These are phyloP conservation scores for Silurus meridionalis DNA, from an alignment of 2,113 vertebrate genomes.

Conservation along the genomic window DNA sequence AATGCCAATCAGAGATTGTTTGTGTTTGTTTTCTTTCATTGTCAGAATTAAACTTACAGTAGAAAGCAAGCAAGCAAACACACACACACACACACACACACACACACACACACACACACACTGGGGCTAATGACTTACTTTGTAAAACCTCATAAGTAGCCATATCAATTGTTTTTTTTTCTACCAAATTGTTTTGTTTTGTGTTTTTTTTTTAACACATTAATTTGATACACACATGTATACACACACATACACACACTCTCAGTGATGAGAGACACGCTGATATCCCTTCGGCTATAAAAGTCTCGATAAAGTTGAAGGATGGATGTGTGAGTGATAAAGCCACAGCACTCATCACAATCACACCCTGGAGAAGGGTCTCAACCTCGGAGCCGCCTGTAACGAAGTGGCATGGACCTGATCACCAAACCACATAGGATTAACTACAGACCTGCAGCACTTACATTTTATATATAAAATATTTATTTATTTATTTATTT, in stretches of 20 bases:
- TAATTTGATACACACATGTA: not conserved
- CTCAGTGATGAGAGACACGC: slow-evolving; percentile 38
- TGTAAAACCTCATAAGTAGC: not conserved
- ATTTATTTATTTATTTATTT: not conserved
- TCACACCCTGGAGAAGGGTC: slow-evolving; percentile 31
- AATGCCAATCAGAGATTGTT: slow-evolving; percentile 62
- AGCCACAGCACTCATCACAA: slow-evolving; percentile 25
- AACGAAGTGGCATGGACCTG: not conserved
- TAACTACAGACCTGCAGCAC: not conserved
- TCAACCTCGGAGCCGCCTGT: slow-evolving; percentile 8
- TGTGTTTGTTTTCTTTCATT: not conserved
- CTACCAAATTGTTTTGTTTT: not conserved
- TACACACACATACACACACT: not conserved
- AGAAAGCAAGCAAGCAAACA: not conserved
- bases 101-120: not conserved
- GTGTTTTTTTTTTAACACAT: not conserved
- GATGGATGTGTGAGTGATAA: slow-evolving; percentile 37
- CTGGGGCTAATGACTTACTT: not conserved
- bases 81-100: no score
- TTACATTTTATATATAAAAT: not conserved
- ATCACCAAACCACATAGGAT: not conserved
- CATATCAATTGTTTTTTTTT: not conserved
- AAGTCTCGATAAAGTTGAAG: slow-evolving; percentile 53
- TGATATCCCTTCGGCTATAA: slow-evolving; percentile 41
- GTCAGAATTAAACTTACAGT: not conserved